A percentile compares a stretch with the other conserved stretches of the same genome.
phyloP scores from a whole-genome alignment of 2,888 invertebrate genomes.

The Galeruca laticollis region DNA sequence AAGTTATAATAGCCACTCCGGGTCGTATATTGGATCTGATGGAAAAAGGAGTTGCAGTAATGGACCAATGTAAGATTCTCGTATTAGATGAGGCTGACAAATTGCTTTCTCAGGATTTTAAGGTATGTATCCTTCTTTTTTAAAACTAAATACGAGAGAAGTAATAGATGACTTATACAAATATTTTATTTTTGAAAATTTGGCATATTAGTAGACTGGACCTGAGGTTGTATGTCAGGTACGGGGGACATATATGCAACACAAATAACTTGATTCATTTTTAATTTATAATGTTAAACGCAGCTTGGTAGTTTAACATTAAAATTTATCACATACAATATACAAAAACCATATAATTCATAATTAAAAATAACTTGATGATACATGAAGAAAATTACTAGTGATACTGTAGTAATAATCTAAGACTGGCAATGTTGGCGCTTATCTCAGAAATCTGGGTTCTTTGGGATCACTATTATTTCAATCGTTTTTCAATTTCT shows the following conservation, averaged over 20 bases:
- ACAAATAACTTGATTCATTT: conserved; percentile 53
- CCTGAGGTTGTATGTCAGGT: conserved; percentile 45
- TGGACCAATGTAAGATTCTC: conserved; percentile 95
- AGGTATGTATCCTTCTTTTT: conserved; percentile 21
- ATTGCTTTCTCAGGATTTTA: conserved; percentile 97
- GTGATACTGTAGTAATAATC: too few species aligned
- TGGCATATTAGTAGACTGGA: conserved; percentile 54
- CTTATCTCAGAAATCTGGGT: too few species aligned
- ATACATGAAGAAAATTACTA: too few species aligned
- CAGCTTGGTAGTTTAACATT: conserved; percentile 28
- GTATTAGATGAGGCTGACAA: conserved; percentile 99
- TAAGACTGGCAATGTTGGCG: too few species aligned
- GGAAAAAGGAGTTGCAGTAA: conserved; percentile 88
- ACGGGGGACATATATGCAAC: conserved; percentile 59
- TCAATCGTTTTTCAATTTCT: too few species aligned
- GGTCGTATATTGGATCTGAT: conserved; percentile 99
- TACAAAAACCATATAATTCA: too few species aligned
- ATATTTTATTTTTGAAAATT: not conserved
- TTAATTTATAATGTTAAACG: conserved; percentile 29
- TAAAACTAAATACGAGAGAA: too few species aligned
- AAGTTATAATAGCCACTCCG: conserved; percentile 98
- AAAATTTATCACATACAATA: conserved; percentile 46
- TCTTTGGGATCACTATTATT: too few species aligned
- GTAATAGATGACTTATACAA: too few species aligned
- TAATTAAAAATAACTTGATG: too few species aligned